Percentiles rank a stretch among this genome's conserved stretches.
Conservation (phyloP, 2,113 vertebrate species). For the Cebidichthys violaceus region DNA sequence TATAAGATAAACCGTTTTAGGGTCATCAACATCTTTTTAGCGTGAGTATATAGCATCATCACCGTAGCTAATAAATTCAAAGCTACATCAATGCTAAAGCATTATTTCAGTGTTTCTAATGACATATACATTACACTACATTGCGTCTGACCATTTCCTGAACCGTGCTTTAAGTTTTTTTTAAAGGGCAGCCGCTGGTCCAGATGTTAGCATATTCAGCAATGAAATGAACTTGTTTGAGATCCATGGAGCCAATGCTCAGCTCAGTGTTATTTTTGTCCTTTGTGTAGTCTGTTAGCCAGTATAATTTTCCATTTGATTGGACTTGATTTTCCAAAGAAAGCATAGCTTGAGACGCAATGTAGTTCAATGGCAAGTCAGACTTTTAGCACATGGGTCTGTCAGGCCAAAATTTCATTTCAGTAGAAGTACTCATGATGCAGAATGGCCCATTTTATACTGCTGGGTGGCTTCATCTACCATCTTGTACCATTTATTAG, state of each 20-base stretch:
- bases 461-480: neutral
- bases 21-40: neutral
- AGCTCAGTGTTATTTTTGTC: neutral
- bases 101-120: neutral
- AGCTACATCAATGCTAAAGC: neutral
- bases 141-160: neutral
- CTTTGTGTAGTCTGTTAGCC: neutral
- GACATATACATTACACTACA: neutral
- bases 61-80: neutral
- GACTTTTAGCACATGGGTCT: neutral
- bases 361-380: neutral
- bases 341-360: neutral
- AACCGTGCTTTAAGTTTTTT: neutral
- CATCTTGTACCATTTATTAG: neutral
- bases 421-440: neutral
- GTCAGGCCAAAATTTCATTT: neutral
- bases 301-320: neutral
- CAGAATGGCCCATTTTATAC: neutral
- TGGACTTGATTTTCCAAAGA: neutral
- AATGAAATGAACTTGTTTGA: neutral
- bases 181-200: neutral
- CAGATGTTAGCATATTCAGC: neutral
- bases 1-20: neutral
- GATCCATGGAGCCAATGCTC: neutral
- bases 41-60: neutral